These are phyloP conservation scores for Oreochromis niloticus DNA, from an alignment of 2,113 vertebrate genomes.

Conservation along the genomic window DNA sequence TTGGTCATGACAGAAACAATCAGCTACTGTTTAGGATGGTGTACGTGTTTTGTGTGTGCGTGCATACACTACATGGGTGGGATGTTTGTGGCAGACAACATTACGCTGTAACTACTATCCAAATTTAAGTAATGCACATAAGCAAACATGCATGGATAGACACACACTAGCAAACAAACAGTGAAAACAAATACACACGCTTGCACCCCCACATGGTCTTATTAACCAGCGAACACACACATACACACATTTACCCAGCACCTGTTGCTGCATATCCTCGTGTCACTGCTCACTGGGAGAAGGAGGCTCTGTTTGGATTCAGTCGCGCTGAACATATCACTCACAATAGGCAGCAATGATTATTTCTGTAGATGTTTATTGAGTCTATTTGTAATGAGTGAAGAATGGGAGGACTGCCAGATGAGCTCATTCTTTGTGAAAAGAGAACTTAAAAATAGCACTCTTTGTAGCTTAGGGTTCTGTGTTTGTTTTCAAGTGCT, in stretches of 20 bases:
- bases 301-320: slow-evolving; percentile 35
- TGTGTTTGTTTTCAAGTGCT: background rate
- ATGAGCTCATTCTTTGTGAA: background rate
- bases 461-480: background rate
- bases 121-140: slow-evolving; percentile 11
- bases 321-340: slow-evolving; percentile 26
- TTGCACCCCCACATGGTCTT: background rate
- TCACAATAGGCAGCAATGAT: slow-evolving; percentile 14
- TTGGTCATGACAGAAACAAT: background rate
- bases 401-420: background rate
- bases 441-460: background rate
- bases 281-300: background rate
- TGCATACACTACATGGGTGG: background rate
- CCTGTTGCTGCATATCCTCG: slow-evolving; percentile 37
- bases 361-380: background rate
- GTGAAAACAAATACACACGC: background rate
- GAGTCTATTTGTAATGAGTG: background rate
- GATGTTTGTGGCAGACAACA: background rate
- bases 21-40: background rate
- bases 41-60: background rate
- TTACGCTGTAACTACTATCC: slow-evolving; percentile 15
- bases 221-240: background rate
- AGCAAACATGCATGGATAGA: background rate
- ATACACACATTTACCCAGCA: background rate
- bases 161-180: background rate